Base-by-base conservation (phyloP, 1,140 invertebrate species). In the Hylyphantes graminicola region DNA sequence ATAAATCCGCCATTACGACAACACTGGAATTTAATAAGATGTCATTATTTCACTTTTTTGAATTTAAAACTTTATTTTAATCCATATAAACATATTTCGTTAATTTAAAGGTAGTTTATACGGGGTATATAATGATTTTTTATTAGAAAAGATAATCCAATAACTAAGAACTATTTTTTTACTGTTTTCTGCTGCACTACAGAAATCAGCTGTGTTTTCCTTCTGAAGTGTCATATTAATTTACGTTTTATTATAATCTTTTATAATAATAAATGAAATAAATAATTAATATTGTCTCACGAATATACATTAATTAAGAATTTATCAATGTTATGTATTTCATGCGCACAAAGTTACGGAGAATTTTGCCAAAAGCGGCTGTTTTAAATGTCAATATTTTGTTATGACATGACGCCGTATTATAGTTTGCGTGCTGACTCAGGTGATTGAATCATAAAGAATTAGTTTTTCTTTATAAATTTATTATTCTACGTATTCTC, bases 141-240 rank as follows among this genome's bases (percentile, higher is more conserved):
- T 70, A 54, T 35, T 35, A 35, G 5, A 35, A 35, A 35, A 57
- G 12, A 21, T 9, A 59, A 11, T 21, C 8, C 9, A 74, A 50
- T 48, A 57, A 17, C 8, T 57, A 64, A 59, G 80, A 17, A 83
- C 80, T 83, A 83, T 75, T 74, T 83, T 75, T 64, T 59, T 65
- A 10, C 35, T 35, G 12, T 83, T 83, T 83, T 12, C 70, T 83
- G 80, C 80, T 54, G 70, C 57, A 75, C 68, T 83, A 75, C 51
- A 65, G 35, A 65, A 83, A 83, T 83, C 80, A 83, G 80, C 80
- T 83, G 80, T 83, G 80, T 83, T 83, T 83, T 83, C 35, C n/a
- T 74, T 65, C 35, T 12, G 35, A 83, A 67, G 72, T 70, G 68
- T 81, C 68, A 81, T 72, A 61, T 15, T 59, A 21, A 67, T 55